phyloP scores from a whole-genome alignment of 2,113 vertebrate species.

The Willisornis vidua region DNA sequence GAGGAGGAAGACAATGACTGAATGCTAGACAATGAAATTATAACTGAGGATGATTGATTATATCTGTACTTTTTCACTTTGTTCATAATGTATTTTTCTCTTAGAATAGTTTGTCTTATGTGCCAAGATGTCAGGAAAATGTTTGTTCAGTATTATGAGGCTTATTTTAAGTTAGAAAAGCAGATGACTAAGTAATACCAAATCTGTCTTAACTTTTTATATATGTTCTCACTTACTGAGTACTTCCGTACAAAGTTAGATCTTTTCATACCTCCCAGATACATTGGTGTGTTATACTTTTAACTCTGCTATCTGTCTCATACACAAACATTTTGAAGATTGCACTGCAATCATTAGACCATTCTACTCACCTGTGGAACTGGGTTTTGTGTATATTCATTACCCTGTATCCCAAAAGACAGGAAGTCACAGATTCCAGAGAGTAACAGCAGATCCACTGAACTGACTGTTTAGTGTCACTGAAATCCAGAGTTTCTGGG shows the following conservation, averaged over 20 bases:
- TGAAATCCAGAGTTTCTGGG: not conserved
- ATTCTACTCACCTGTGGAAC: not conserved
- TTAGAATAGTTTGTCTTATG: not conserved
- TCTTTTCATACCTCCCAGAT: not conserved
- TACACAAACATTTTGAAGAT: not conserved
- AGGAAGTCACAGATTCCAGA: not conserved
- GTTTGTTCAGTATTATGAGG: not conserved
- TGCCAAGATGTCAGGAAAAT: not conserved
- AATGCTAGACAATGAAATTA: not conserved
- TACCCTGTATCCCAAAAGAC: not conserved
- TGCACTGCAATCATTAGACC: not conserved
- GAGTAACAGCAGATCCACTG: not conserved
- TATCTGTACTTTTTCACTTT: not conserved
- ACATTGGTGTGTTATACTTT: not conserved
- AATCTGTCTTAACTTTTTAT: not conserved
- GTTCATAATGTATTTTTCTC: not conserved
- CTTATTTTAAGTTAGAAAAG: not conserved
- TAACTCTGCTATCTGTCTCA: not conserved
- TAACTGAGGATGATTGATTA: not conserved
- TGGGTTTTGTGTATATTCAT: not conserved
- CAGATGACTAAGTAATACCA: not conserved
- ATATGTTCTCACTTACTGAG: not conserved
- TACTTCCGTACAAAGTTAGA: not conserved
- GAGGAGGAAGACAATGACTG: not conserved
- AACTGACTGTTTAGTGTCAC: not conserved